Evolutionary conservation across 2,888 invertebrate genomes (phyloP).

Genomic region (Acleris holmiana): DNA sequence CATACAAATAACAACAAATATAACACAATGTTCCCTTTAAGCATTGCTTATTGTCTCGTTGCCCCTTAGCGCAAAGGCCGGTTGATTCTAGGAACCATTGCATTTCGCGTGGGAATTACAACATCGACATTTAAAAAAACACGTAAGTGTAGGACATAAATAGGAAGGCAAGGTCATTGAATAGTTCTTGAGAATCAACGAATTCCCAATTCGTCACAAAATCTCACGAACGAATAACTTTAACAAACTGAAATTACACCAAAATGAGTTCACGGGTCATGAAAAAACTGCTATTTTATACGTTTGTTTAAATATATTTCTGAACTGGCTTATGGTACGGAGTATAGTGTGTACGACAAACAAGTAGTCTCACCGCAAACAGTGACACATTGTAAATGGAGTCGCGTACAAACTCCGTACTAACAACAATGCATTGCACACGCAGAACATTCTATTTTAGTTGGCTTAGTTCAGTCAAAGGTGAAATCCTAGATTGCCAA

Average conservation of each 20-base stretch:
- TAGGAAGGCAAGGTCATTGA: neutral
- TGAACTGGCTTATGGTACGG: neutral
- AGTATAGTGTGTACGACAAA: too few relatives aligned
- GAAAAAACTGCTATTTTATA: neutral
- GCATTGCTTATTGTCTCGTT: constrained; percentile 4
- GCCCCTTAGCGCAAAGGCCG: neutral
- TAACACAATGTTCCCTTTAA: constrained; percentile 6
- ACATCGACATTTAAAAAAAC: neutral
- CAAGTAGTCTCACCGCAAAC: too few relatives aligned
- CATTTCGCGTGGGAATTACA: neutral
- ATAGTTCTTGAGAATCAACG: constrained; percentile 4
- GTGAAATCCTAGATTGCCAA: too few relatives aligned
- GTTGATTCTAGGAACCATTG: constrained; percentile 2
- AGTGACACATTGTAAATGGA: too few relatives aligned
- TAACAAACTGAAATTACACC: neutral
- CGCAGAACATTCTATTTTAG: too few relatives aligned
- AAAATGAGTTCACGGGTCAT: neutral
- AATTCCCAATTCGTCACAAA: neutral
- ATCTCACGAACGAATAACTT: neutral
- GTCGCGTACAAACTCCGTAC: too few relatives aligned
- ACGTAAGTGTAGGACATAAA: neutral
- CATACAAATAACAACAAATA: constrained; percentile 15
- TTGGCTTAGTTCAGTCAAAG: too few relatives aligned
- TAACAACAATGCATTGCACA: too few relatives aligned
- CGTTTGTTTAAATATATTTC: neutral